These are phyloP conservation scores for Dromococcyx pavoninus DNA, from an alignment of 2,797 vertebrate species.

Conservation along the genomic window DNA sequence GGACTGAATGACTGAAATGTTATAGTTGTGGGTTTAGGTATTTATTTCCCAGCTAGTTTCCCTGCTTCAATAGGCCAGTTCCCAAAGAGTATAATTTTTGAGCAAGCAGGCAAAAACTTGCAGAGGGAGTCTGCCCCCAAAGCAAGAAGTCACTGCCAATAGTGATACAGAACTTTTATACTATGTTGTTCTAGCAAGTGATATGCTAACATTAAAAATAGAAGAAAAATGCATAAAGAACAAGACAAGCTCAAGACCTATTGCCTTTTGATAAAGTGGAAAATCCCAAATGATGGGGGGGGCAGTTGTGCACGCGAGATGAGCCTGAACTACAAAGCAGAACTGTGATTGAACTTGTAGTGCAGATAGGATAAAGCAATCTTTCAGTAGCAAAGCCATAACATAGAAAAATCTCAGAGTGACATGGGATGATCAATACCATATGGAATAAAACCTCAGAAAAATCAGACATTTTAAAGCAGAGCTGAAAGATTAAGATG, in stretches of 20 bases:
- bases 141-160: conserved; percentile 1
- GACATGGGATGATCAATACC: neutral
- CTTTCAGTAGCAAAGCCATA: neutral
- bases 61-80: neutral
- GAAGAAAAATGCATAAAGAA: conserved; percentile 4
- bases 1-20: neutral
- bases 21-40: neutral
- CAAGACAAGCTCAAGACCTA: conserved; percentile 15
- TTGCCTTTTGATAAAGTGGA: conserved; percentile 12
- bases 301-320: neutral
- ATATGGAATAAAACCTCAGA: neutral
- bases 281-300: neutral
- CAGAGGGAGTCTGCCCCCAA: neutral
- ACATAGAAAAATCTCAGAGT: neutral
- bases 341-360: neutral
- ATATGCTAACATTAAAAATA: conserved; percentile 28
- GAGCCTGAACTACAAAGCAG: conserved; percentile 9
- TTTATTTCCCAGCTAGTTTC: neutral
- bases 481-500: neutral
- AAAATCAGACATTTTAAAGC: neutral
- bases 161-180: neutral
- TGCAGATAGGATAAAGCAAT: neutral
- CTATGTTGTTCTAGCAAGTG: neutral
- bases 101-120: conserved; percentile 11
- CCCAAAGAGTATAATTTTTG: neutral